Base-by-base conservation (phyloP, 2,797 vertebrate genomes). In the Platyrinchus mystaceus region DNA sequence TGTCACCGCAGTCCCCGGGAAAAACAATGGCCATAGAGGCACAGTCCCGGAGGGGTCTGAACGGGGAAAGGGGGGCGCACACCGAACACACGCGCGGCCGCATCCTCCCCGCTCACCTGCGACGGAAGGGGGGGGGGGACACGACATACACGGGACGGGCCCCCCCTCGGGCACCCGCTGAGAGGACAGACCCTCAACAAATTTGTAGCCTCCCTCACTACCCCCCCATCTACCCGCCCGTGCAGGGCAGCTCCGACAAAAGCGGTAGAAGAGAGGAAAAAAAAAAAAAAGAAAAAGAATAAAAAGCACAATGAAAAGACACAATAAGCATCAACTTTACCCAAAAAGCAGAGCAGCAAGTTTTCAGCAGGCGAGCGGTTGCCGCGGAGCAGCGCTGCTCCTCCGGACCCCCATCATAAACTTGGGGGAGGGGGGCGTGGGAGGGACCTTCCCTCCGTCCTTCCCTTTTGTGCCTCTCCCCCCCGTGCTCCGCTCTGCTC, bases 311-410 rank as follows among this genome's bases (percentile, higher is more conserved):
- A 93, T 73, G 60, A 76, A 94, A 85, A 80, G 71, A 58, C 60
- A 93, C 85, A 88, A 92, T 80, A 94, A 92, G 86, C 91, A 58
- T 75, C 91, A 96, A 98, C 98, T 98, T 98, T 98, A 98, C 97
- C 97, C 95, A 77, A 92, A 89, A 95, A 97, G 96, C 97, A 95
- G 95, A 97, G 97, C 92, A 70, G 94, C 82, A 95, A 95, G 95
- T 96, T 96, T 97, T 97, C 97, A 97, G 95, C 81, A 90, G 73
- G 96, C 95, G 97, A 96, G 97, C 94, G 94, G 95, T 92, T 93
- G 95, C 87, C 63, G 93, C 71, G 97, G 94, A 93, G 96, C 96
- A 58, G 77, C 92, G 88, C 96, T 34, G 75, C 82, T 85, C 88
- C 76, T 80, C 95, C 92, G 80, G 91, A 94, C 93, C 97, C 97